phyloP scores from a whole-genome alignment of 2,888 invertebrate genomes.

The Oxystoma pomonae region DNA sequence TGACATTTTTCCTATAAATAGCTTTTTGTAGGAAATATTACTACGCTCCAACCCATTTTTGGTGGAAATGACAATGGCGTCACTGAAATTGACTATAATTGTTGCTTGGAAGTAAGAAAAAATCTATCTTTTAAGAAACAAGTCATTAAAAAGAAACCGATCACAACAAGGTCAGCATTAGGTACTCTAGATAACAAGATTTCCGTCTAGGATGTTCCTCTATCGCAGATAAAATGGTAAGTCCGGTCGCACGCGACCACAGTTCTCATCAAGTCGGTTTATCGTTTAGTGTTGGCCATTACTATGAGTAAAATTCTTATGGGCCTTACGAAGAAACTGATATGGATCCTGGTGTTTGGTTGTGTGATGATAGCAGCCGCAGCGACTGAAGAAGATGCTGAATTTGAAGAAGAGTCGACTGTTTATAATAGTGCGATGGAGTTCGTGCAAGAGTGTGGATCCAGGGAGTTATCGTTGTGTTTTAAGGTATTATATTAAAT shows the following conservation, averaged over 20 bases:
- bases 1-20: no score
- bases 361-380: not conserved
- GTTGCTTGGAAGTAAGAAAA: no score
- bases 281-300: conserved; percentile 11
- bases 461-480: conserved; percentile 64
- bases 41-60: no score
- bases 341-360: conserved; percentile 14
- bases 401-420: conserved; percentile 53
- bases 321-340: conserved; percentile 14
- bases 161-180: no score
- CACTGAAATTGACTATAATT: no score
- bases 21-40: no score
- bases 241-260: not conserved
- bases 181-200: no score
- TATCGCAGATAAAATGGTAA: not conserved
- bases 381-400: conserved; percentile 34
- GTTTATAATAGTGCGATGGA: conserved; percentile 60
- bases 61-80: no score
- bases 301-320: conserved; percentile 15
- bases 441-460: conserved; percentile 68
- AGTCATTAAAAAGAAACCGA: no score
- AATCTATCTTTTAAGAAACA: no score
- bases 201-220: not conserved
- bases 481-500: conserved; percentile 64
- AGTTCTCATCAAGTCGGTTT: not conserved